These are phyloP conservation scores for Caenorhabditis sp. DNA, from an alignment of 2,888 invertebrate genomes.

Conservation along the genomic window DNA sequence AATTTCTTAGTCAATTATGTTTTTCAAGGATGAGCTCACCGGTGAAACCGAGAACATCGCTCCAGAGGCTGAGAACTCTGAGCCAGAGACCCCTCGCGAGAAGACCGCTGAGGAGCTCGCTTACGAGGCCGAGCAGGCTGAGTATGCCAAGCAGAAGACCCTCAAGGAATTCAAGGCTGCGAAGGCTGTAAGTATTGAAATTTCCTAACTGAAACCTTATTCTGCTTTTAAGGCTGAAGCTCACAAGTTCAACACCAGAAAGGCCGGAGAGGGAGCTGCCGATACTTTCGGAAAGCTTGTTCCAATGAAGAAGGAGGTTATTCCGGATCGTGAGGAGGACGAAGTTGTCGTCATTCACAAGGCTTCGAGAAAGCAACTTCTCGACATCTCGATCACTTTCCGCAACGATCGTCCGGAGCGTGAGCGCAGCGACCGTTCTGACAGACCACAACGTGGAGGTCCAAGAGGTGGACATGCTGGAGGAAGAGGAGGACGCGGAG, in stretches of 20 bases:
- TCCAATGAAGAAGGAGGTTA: conserved; percentile 75
- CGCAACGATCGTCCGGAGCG: conserved; percentile 65
- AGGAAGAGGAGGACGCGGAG: conserved; percentile 54
- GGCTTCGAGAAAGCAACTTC: conserved; percentile 68
- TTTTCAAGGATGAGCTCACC: conserved; percentile 73
- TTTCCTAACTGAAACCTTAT: neutral
- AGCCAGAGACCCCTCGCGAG: conserved; percentile 73
- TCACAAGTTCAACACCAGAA: conserved; percentile 79
- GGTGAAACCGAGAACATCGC: conserved; percentile 75
- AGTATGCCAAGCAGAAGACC: conserved; percentile 79
- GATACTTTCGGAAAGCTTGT: conserved; percentile 74
- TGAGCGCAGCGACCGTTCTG: conserved; percentile 55
- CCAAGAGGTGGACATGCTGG: conserved; percentile 67
- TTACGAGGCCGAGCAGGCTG: conserved; percentile 70
- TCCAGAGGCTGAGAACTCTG: conserved; percentile 63
- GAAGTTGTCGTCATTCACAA: conserved; percentile 67
- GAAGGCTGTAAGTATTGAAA: conserved; percentile 52
- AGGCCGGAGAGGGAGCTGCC: conserved; percentile 75
- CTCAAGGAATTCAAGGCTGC: conserved; percentile 77
- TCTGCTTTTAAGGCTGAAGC: conserved; percentile 53
- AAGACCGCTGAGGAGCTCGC: conserved; percentile 77
- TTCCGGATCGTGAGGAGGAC: conserved; percentile 68
- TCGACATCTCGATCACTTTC: conserved; percentile 77
- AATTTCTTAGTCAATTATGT: neutral
- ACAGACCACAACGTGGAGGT: conserved; percentile 57